Percentiles rank a stretch among this genome's conserved stretches.
These are phyloP conservation scores for Scaptomyza montana DNA, from an alignment of 1,140 invertebrate species.

Conservation along the genomic window DNA sequence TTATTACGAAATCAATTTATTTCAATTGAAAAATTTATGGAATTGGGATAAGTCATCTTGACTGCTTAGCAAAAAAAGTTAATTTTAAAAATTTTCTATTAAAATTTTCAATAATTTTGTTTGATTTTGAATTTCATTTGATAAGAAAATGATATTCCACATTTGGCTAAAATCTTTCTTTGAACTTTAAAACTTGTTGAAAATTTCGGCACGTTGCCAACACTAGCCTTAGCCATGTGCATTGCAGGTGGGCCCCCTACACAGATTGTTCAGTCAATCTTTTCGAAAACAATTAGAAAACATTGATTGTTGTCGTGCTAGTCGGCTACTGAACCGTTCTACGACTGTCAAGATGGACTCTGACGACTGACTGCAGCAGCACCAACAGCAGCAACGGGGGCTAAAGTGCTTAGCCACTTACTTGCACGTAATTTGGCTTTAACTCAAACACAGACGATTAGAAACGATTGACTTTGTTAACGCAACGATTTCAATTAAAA, in stretches of 20 bases:
- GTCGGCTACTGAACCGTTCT: not conserved
- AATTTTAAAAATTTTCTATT: too few species aligned
- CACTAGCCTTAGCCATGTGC: slow-evolving; percentile 9
- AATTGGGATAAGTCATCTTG: too few species aligned
- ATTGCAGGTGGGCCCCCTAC: slow-evolving; percentile 26
- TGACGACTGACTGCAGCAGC: slow-evolving; percentile 9
- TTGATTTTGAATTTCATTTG: too few species aligned
- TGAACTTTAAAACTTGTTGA: not conserved
- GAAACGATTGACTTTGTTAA: not conserved
- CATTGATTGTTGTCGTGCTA: slow-evolving; percentile 64
- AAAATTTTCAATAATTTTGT: too few species aligned
- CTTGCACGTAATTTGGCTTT: slow-evolving; percentile 54
- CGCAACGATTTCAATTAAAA: slow-evolving; percentile 73
- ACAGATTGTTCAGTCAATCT: slow-evolving; percentile 49
- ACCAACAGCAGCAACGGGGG: not conserved
- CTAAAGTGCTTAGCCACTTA: slow-evolving; percentile 28
- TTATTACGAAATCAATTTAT: too few species aligned
- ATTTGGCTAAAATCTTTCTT: too few species aligned
- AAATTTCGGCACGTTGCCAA: not conserved
- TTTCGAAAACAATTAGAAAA: slow-evolving; percentile 64
- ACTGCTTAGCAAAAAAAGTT: too few species aligned
- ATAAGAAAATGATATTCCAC: too few species aligned
- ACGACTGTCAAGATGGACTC: slow-evolving; percentile 7
- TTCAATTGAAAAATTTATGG: too few species aligned
- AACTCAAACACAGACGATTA: slow-evolving; percentile 39